These are phyloP conservation scores for Limanda limanda DNA, from an alignment of 2,113 vertebrate species.

Conservation along the genomic window DNA sequence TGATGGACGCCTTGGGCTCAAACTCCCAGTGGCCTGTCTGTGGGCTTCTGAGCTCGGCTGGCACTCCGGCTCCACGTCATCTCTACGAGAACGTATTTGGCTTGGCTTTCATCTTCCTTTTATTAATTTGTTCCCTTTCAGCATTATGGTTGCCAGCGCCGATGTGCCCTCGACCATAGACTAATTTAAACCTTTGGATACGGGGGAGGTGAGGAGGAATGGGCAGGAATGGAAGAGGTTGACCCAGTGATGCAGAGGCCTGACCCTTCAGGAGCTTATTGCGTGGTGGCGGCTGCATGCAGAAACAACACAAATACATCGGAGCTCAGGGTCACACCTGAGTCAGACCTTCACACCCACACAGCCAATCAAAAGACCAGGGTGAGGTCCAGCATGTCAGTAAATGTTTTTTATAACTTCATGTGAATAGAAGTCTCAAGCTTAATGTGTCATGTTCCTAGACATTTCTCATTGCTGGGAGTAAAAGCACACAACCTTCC, in stretches of 20 bases:
- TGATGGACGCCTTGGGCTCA: slow-evolving; percentile 52
- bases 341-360: slow-evolving; percentile 34
- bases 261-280: slow-evolving; percentile 39
- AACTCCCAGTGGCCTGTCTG: slow-evolving; percentile 42
- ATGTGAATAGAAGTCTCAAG: slow-evolving; percentile 7
- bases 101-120: slow-evolving; percentile 60
- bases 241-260: slow-evolving; percentile 31
- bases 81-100: slow-evolving; percentile 44
- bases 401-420: slow-evolving; percentile 1
- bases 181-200: slow-evolving; percentile 50
- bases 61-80: slow-evolving; percentile 63
- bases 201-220: slow-evolving; percentile 34
- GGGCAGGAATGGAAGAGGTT: slow-evolving; percentile 32
- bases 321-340: slow-evolving; percentile 21
- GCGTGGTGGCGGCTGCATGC: slow-evolving; percentile 24
- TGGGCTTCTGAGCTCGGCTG: slow-evolving; percentile 45
- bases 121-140: slow-evolving; percentile 52
- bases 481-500: slow-evolving; percentile 1
- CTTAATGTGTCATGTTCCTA: not conserved
- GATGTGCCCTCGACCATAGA: slow-evolving; percentile 35
- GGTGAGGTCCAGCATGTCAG: slow-evolving; percentile 9
- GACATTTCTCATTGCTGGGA: slow-evolving; percentile 1
- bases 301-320: slow-evolving; percentile 33
- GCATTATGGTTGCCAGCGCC: slow-evolving; percentile 34
- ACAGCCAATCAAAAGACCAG: slow-evolving; percentile 1